These are phyloP conservation scores for Chesias legatella DNA, from an alignment of 2,888 invertebrate genomes.

Conservation along the genomic window DNA sequence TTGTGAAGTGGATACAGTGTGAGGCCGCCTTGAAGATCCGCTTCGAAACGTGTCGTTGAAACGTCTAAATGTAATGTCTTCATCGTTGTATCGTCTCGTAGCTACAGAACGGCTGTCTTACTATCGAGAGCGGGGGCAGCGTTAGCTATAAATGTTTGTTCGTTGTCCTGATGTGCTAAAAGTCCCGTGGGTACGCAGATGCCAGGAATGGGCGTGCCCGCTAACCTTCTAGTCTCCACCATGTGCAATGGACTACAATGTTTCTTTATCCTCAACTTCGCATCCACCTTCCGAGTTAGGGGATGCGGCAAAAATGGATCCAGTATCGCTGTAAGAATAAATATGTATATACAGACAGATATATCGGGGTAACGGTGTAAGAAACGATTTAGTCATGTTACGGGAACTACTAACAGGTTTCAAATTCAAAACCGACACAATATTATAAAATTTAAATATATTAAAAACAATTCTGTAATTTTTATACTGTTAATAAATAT, in stretches of 20 bases:
- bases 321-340: conserved; percentile 93
- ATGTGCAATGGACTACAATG: conserved; percentile 82
- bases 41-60: no score
- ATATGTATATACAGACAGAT: conserved; percentile 23
- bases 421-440: no score
- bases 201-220: conserved; percentile 57
- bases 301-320: conserved; percentile 98
- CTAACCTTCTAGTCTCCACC: conserved; percentile 63
- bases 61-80: no score
- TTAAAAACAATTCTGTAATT: no score
- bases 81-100: no score
- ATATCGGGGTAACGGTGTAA: conserved; percentile 25
- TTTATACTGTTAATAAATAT: no score
- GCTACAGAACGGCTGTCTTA: no score
- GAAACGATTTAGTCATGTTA: conserved; percentile 25
- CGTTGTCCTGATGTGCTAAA: conserved; percentile 10
- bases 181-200: conserved; percentile 58
- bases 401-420: neutral
- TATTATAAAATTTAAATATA: no score
- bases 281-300: conserved; percentile 86
- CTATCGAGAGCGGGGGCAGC: no score
- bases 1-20: no score
- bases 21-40: no score
- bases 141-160: no score
- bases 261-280: conserved; percentile 84